A percentile compares a stretch with the other conserved stretches of the same genome.
These are phyloP conservation scores for Diabrotica undecimpunctata DNA, from an alignment of 1,140 invertebrate genomes.

Conservation along the genomic window DNA sequence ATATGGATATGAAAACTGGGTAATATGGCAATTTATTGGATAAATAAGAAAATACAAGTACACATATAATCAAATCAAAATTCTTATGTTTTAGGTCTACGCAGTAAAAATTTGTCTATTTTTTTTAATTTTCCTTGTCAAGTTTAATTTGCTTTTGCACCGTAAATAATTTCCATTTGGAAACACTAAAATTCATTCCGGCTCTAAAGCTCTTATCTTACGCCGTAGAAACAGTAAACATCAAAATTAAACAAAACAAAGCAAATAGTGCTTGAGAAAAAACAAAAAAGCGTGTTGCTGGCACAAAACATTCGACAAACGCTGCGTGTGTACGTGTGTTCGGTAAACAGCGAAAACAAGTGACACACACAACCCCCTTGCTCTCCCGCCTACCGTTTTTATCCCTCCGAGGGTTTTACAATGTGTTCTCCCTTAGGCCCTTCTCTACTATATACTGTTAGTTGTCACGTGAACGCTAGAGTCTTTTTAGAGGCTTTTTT, in stretches of 20 bases:
- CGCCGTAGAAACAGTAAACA: not conserved
- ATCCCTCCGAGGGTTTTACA: not conserved
- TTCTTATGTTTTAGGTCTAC: too few relatives aligned
- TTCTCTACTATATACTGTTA: not conserved
- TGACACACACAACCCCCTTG: not conserved
- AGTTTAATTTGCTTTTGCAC: too few relatives aligned
- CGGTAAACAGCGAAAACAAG: not conserved
- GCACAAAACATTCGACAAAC: slow-evolving; percentile 2
- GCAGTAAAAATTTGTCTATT: too few relatives aligned
- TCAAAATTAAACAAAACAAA: not conserved
- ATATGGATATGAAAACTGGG: too few relatives aligned
- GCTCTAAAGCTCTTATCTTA: not conserved
- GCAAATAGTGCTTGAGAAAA: slow-evolving; percentile 2
- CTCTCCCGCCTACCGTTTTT: not conserved
- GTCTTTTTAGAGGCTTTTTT: too few relatives aligned
- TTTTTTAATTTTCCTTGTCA: too few relatives aligned
- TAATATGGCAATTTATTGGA: too few relatives aligned
- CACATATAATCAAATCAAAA: too few relatives aligned
- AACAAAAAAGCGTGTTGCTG: not conserved
- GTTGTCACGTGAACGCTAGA: not conserved
- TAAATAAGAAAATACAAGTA: too few relatives aligned
- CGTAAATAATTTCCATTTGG: too few relatives aligned
- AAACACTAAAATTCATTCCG: not conserved
- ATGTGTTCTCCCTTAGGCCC: not conserved
- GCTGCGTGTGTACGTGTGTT: not conserved